phyloP scores from a whole-genome alignment of 1,140 invertebrate genomes.

The Orchestia grillus region DNA sequence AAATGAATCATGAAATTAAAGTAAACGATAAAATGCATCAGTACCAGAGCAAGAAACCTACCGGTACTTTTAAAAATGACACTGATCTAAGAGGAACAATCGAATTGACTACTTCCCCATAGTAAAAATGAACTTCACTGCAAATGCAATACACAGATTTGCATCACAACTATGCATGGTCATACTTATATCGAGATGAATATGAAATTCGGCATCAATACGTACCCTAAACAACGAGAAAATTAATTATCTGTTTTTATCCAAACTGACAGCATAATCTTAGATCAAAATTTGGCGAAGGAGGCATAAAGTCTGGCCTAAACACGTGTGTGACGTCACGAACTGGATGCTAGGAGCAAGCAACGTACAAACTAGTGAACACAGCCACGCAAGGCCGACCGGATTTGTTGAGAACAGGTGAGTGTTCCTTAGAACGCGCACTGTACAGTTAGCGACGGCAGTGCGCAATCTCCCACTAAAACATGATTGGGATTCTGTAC shows the following conservation, averaged over 20 bases:
- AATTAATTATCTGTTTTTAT: background rate
- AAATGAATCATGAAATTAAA: too few relatives aligned
- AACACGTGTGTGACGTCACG: conserved; percentile 37
- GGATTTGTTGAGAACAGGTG: conserved; percentile 24
- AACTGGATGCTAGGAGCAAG: conserved; percentile 35
- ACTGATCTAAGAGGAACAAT: background rate
- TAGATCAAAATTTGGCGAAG: background rate
- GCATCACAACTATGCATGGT: background rate
- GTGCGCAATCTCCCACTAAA: background rate
- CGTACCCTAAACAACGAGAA: background rate
- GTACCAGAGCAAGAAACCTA: background rate
- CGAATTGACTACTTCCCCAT: background rate
- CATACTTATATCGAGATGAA: background rate
- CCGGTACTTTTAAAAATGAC: background rate
- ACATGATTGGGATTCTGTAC: background rate
- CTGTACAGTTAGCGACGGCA: background rate
- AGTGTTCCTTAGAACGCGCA: background rate
- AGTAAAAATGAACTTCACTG: background rate
- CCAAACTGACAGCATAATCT: background rate
- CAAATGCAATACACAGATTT: background rate
- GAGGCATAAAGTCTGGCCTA: background rate
- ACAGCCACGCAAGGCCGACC: conserved; percentile 10
- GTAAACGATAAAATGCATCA: too few relatives aligned
- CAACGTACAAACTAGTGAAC: background rate
- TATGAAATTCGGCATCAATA: background rate